phyloP scores from a whole-genome alignment of 2,888 invertebrate genomes.

The Lasioglossum leucozonium region DNA sequence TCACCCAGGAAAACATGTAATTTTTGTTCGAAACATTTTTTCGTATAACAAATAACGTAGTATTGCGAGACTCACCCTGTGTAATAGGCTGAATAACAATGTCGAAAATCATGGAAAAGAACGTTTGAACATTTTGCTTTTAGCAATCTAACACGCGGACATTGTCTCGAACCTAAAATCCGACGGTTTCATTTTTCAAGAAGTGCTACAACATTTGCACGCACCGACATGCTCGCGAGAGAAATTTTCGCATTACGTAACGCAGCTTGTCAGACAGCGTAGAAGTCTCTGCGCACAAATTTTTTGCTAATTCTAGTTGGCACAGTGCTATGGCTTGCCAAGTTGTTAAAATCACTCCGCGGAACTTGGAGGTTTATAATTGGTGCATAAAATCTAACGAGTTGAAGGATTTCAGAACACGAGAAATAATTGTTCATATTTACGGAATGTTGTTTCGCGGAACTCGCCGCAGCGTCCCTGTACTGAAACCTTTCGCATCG shows the following conservation, averaged over 20 bases:
- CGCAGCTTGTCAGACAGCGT: background rate
- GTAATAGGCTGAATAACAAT: background rate
- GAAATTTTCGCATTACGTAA: background rate
- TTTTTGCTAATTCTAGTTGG: background rate
- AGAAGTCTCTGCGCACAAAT: background rate
- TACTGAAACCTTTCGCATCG: background rate
- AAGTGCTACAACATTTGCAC: background rate
- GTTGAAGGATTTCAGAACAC: conserved; percentile 16
- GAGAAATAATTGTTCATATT: background rate
- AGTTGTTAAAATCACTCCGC: background rate
- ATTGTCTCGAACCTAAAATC: background rate
- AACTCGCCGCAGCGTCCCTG: background rate
- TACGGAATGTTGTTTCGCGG: background rate
- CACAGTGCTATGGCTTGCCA: background rate
- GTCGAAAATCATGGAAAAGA: background rate
- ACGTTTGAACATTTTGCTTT: background rate
- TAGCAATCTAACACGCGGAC: no score
- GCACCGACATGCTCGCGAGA: background rate
- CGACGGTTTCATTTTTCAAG: background rate
- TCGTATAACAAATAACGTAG: no score
- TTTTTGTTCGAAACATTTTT: no score
- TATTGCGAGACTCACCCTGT: no score
- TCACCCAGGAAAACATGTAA: no score
- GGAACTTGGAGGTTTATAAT: background rate
- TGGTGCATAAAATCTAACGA: conserved; percentile 4